Evolutionary conservation across 23 tunicate species (phyloP).

Genomic region (Ciona savignyi): DNA sequence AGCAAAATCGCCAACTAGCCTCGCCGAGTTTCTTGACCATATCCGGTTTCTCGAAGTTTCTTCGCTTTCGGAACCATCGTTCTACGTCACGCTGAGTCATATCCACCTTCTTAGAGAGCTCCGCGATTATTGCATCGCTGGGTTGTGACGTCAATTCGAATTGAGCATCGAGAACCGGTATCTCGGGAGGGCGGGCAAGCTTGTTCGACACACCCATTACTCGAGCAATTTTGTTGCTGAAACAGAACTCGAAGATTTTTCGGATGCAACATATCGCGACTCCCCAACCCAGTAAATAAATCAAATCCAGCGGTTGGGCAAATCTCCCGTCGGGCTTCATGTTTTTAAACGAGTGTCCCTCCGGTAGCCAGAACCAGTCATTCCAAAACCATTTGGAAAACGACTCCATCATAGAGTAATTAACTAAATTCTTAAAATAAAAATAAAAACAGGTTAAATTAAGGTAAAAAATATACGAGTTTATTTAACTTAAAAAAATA

Average conservation of each 20-base stretch:
- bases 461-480: too few species aligned
- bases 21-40: conserved; percentile 63
- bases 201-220: background rate
- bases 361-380: conserved; percentile 12
- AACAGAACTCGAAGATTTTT: background rate
- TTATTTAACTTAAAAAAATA: too few species aligned
- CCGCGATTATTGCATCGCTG: background rate
- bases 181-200: background rate
- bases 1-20: conserved; percentile 80
- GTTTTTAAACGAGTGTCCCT: background rate
- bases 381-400: conserved; percentile 10
- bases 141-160: background rate
- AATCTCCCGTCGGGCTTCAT: background rate
- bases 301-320: conserved; percentile 1
- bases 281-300: background rate
- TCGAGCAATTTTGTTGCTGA: background rate
- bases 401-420: too few species aligned
- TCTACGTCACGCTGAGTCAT: conserved; percentile 21
- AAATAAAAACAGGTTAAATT: too few species aligned
- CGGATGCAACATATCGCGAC: background rate
- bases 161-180: background rate
- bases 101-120: conserved; percentile 17
- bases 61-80: conserved; percentile 63
- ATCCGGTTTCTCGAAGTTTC: conserved; percentile 45
- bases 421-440: too few species aligned